Conservation (phyloP, 2,113 vertebrate genomes). For the Colinus virginianus region DNA sequence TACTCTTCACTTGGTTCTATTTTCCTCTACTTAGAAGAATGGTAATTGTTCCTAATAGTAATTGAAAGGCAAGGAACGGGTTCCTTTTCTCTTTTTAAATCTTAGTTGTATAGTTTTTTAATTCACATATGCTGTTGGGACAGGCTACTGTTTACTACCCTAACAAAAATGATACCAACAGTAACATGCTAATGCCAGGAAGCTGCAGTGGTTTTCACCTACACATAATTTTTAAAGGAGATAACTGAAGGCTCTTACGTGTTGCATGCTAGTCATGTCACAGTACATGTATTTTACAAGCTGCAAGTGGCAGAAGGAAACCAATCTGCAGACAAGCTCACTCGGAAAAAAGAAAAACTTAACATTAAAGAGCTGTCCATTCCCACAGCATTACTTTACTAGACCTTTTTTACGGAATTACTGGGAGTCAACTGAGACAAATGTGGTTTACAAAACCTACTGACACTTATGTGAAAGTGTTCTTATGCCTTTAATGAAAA, state of each 20-base stretch:
- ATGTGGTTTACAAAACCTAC: not conserved
- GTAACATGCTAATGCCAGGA: not conserved
- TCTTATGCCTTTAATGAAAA: not conserved
- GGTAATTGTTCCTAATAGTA: not conserved
- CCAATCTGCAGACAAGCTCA: not conserved
- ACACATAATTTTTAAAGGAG: conserved; percentile 16
- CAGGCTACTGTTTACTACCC: not conserved
- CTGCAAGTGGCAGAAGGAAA: not conserved
- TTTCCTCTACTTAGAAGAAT: not conserved
- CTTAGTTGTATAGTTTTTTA: not conserved
- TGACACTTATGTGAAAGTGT: not conserved
- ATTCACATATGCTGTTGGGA: not conserved
- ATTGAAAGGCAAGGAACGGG: not conserved
- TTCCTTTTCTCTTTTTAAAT: not conserved
- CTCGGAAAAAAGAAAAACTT: conserved; percentile 23
- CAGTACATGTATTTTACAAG: not conserved
- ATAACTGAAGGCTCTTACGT: conserved; percentile 5
- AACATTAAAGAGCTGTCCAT: not conserved
- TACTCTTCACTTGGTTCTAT: not conserved
- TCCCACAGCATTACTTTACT: not conserved
- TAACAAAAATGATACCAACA: not conserved
- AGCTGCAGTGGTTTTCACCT: not conserved
- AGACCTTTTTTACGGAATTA: not conserved
- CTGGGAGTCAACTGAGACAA: not conserved
- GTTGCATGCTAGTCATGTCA: conserved; percentile 14